Evolutionary conservation across 1,140 invertebrate genomes (phyloP), one percentile per base, ranked within the genome.

Genomic region (Mya arenaria): DNA sequence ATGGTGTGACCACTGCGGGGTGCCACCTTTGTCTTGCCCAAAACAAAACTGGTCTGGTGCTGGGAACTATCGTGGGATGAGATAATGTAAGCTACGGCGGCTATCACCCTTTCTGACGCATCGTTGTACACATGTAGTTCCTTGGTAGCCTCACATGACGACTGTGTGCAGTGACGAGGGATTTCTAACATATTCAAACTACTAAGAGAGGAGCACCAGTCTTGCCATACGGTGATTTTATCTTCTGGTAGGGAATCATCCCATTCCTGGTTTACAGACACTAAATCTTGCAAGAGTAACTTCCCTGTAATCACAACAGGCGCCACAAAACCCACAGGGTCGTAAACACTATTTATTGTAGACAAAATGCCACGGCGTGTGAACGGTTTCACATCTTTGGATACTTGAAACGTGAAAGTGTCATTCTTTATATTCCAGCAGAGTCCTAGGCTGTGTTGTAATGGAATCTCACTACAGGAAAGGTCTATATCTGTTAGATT

Each of bases 291-390:
- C n/a, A 87, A 41, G 28, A 87, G 75, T 41, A 44, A 32, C 52
- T 87, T 88, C 32, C 84, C 87, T 8, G 55, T 32, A n/a, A 86
- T 68, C 19, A 85, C 37, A 41, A 85, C 65, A 4, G 83, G 85
- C 17, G 79, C 66, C 19, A 86, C 28, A 32, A n/a, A n/a, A n/a
- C n/a, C n/a, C n/a, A n/a, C n/a, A n/a, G n/a, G n/a, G n/a, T n/a
- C n/a, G n/a, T n/a, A n/a, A n/a, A n/a, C n/a, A n/a, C n/a, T n/a
- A n/a, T n/a, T n/a, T n/a, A n/a, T n/a, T n/a, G n/a, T n/a, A n/a
- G n/a, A n/a, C n/a, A n/a, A n/a, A n/a, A n/a, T n/a, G n/a, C n/a
- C n/a, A n/a, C n/a, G n/a, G n/a, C n/a, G n/a, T n/a, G n/a, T n/a
- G n/a, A n/a, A n/a, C n/a, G n/a, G n/a, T n/a, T n/a, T n/a, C n/a